A percentile compares a stretch with the other conserved stretches of the same genome.
These are phyloP conservation scores for Augochlorella aurata DNA, from an alignment of 2,888 invertebrate species.

Conservation along the genomic window DNA sequence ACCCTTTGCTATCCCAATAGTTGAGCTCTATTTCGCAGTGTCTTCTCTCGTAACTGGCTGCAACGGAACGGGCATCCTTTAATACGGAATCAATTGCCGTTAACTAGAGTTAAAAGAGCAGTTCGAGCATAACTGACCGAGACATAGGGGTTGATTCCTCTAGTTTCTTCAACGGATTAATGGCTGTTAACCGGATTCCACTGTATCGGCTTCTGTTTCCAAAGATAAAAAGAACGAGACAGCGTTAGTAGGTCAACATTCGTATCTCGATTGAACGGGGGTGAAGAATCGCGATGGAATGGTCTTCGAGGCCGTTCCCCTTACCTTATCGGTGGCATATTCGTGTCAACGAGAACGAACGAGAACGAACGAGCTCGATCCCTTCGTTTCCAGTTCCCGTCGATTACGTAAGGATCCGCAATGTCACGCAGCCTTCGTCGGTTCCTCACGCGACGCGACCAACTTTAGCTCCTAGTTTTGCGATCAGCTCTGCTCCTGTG, in stretches of 20 bases:
- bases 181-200: neutral
- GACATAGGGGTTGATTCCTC: neutral
- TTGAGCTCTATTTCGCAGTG: neutral
- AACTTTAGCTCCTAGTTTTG: neutral
- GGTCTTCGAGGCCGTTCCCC: neutral
- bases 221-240: neutral
- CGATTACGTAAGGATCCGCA: constrained; percentile 66
- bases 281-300: neutral
- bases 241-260: neutral
- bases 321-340: constrained; percentile 1
- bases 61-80: neutral
- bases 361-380: constrained; percentile 19
- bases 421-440: constrained; percentile 57
- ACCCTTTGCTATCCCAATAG: neutral
- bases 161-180: neutral
- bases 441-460: constrained; percentile 48
- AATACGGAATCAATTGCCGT: neutral
- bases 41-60: neutral
- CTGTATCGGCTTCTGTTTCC: neutral
- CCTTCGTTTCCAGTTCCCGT: constrained; percentile 45
- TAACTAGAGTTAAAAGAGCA: neutral
- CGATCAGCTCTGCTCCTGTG: constrained; percentile 3
- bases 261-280: neutral
- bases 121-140: neutral
- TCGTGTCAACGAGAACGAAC: constrained; percentile 17